Percentiles rank a stretch among this genome's conserved stretches.
Conservation (phyloP, 2,888 invertebrate species). For the Caenorhabditis becei region DNA sequence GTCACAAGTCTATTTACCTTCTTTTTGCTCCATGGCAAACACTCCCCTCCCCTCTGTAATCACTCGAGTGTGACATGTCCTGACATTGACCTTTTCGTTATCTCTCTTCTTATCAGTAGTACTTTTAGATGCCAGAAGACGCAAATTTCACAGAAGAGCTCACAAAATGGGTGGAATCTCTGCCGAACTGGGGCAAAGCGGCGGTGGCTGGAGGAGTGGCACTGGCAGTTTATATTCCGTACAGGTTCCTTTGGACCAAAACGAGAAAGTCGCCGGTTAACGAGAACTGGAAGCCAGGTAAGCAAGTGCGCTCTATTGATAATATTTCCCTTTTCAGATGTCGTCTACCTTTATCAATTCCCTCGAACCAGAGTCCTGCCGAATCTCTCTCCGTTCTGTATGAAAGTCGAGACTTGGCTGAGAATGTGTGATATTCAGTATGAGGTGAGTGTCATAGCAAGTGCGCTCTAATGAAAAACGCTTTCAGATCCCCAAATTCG, state of each 20-base stretch:
- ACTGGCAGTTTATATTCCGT: constrained; percentile 68
- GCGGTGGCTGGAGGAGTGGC: constrained; percentile 70
- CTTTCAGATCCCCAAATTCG: constrained; percentile 42
- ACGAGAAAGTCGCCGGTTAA: constrained; percentile 64
- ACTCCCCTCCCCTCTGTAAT: neutral
- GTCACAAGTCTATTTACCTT: neutral
- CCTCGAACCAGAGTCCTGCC: constrained; percentile 92
- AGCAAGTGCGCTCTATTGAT: constrained; percentile 27
- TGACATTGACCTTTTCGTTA: neutral
- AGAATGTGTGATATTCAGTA: constrained; percentile 93
- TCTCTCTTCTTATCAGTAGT: neutral
- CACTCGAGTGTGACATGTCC: neutral
- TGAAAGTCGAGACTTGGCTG: constrained; percentile 96
- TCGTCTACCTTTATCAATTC: constrained; percentile 95
- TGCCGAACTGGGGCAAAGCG: constrained; percentile 73
- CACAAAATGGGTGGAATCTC: constrained; percentile 63
- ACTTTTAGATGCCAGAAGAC: constrained; percentile 27
- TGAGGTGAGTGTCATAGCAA: constrained; percentile 86
- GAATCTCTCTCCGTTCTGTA: constrained; percentile 92
- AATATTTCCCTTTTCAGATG: constrained; percentile 85
- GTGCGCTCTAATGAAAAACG: neutral
- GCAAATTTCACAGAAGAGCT: constrained; percentile 48
- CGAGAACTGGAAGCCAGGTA: constrained; percentile 65
- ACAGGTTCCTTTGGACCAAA: constrained; percentile 57
- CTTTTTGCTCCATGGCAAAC: neutral